Conservation (phyloP, 2,888 invertebrate species). For the Xylota sylvarum region DNA sequence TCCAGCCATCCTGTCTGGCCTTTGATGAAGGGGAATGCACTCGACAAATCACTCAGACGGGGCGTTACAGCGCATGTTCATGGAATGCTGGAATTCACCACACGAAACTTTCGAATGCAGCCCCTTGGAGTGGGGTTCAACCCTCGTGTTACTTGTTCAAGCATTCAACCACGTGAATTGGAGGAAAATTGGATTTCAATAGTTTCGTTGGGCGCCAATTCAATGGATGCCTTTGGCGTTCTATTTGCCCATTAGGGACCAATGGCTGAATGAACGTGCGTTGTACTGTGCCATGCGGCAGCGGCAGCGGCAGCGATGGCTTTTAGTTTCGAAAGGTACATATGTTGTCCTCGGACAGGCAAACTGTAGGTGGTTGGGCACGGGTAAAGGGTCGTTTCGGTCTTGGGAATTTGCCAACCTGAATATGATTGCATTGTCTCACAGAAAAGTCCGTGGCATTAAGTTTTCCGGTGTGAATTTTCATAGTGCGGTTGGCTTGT, state of each 20-base stretch:
- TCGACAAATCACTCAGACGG: slow-evolving; percentile 50
- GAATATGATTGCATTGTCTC: slow-evolving; percentile 74
- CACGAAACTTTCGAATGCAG: slow-evolving; percentile 12
- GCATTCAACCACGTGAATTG: slow-evolving; percentile 61
- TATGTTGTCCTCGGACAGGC: slow-evolving; percentile 40
- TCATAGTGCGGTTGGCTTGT: slow-evolving; percentile 52
- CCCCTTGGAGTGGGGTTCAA: slow-evolving; percentile 37
- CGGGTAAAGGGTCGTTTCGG: slow-evolving; percentile 41
- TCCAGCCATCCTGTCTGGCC: slow-evolving; percentile 47
- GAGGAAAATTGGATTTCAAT: slow-evolving; percentile 68
- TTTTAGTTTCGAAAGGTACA: slow-evolving; percentile 46
- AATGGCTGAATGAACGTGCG: slow-evolving; percentile 68
- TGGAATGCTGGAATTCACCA: slow-evolving; percentile 65
- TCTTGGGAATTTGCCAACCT: slow-evolving; percentile 74
- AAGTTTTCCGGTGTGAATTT: slow-evolving; percentile 74
- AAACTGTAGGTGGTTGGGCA: neutral
- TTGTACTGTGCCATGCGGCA: slow-evolving; percentile 28
- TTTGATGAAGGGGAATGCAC: slow-evolving; percentile 7
- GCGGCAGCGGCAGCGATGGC: slow-evolving; percentile 21
- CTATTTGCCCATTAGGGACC: slow-evolving; percentile 54
- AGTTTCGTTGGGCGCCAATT: slow-evolving; percentile 73
- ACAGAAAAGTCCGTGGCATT: slow-evolving; percentile 69
- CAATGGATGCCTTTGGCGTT: slow-evolving; percentile 52
- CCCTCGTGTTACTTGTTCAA: neutral
- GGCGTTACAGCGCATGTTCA: slow-evolving; percentile 46